These are phyloP conservation scores for Pyrrhia umbra DNA, from an alignment of 2,888 invertebrate species.

Conservation along the genomic window DNA sequence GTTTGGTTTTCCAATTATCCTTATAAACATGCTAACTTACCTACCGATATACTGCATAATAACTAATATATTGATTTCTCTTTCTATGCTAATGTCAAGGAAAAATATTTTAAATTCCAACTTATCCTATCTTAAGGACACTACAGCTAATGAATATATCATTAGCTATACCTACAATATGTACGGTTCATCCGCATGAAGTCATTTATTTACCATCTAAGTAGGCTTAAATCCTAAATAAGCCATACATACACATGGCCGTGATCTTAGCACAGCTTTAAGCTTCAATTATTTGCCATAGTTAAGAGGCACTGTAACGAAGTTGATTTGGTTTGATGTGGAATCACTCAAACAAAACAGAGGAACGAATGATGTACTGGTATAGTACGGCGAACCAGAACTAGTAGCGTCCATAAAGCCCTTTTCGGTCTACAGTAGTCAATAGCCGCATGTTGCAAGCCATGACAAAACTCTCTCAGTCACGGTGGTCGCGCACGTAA, in stretches of 20 bases:
- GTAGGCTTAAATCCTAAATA: background rate
- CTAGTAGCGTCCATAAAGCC: conserved; percentile 55
- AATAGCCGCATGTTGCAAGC: conserved; percentile 65
- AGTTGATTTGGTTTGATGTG: background rate
- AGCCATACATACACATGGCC: no score
- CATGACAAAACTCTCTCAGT: conserved; percentile 78
- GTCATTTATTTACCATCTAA: no score
- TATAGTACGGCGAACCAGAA: conserved; percentile 43
- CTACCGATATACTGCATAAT: conserved; percentile 12
- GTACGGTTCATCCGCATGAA: no score
- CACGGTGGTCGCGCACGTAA: conserved; percentile 77
- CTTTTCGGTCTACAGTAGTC: conserved; percentile 58
- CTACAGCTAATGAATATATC: no score
- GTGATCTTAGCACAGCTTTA: background rate
- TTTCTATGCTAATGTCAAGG: conserved; percentile 22
- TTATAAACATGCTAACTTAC: conserved; percentile 1
- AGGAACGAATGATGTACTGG: conserved; percentile 10
- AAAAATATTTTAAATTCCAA: conserved; percentile 14
- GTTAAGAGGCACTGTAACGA: background rate
- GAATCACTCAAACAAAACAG: background rate
- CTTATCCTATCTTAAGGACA: background rate
- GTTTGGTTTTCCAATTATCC: conserved; percentile 30
- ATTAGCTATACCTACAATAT: no score
- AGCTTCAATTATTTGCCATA: background rate
- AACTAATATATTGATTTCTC: background rate